These are phyloP conservation scores for Stegana nigrithorax DNA, from an alignment of 2,888 invertebrate genomes.

Conservation along the genomic window DNA sequence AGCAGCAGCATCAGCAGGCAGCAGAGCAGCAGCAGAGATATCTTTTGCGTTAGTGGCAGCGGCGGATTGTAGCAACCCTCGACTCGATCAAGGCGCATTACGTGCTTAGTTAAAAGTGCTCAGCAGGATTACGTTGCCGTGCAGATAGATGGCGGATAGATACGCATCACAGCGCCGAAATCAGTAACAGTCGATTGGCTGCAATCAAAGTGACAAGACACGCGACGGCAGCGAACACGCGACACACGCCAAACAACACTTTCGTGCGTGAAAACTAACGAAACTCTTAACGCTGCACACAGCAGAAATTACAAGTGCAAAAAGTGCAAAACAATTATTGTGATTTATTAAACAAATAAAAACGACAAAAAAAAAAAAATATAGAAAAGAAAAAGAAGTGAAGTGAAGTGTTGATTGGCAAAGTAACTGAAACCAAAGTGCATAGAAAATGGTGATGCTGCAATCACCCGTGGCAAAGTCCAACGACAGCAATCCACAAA, in stretches of 20 bases:
- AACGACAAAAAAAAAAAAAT: background rate
- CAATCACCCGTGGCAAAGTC: slow-evolving; percentile 63
- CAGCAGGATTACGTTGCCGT: background rate
- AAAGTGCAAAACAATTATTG: too few relatives aligned
- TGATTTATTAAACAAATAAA: background rate
- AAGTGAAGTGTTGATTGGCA: slow-evolving; percentile 11
- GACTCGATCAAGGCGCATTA: too few relatives aligned
- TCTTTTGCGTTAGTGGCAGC: slow-evolving; percentile 25
- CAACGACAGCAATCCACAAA: slow-evolving; percentile 42
- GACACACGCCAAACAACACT: too few relatives aligned
- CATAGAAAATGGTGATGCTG: slow-evolving; percentile 67
- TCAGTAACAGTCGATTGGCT: slow-evolving; percentile 64
- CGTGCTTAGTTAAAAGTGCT: background rate
- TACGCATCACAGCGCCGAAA: slow-evolving; percentile 38
- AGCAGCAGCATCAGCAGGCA: slow-evolving; percentile 33
- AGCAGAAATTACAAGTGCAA: background rate
- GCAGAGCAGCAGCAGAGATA: slow-evolving; percentile 33
- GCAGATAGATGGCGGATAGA: slow-evolving; percentile 8
- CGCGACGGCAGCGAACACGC: slow-evolving; percentile 23
- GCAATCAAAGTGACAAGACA: slow-evolving; percentile 61
- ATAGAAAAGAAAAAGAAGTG: slow-evolving; percentile 18
- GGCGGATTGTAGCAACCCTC: too few relatives aligned
- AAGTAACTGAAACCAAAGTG: slow-evolving; percentile 12
- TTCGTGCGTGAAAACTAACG: background rate
- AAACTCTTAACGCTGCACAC: background rate